Conservation (phyloP, 1,140 invertebrate genomes). For the Drosophila murphyi region DNA sequence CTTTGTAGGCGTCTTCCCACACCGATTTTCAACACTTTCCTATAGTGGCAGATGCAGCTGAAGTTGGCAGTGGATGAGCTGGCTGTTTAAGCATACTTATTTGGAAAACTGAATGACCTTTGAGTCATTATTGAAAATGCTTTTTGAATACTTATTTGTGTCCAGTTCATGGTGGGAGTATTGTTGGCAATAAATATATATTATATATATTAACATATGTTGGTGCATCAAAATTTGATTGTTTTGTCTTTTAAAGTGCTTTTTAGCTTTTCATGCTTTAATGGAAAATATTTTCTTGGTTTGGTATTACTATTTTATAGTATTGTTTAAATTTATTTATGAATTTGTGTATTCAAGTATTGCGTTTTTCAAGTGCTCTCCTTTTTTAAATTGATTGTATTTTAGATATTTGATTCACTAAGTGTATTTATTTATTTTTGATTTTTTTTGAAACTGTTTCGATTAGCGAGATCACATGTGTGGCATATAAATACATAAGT, state of each 20-base stretch:
- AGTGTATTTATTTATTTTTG: slow-evolving; percentile 8
- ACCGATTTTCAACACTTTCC: slow-evolving; percentile 42
- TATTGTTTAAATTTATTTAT: background rate
- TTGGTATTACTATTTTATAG: background rate
- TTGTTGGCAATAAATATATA: background rate
- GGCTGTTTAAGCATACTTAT: background rate
- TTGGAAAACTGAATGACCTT: slow-evolving; percentile 1
- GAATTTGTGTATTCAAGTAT: background rate
- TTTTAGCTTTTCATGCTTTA: slow-evolving; percentile 1
- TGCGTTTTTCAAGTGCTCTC: no score
- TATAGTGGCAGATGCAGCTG: background rate
- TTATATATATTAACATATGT: slow-evolving; percentile 7
- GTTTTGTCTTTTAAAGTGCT: slow-evolving; percentile 1
- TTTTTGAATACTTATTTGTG: slow-evolving; percentile 14
- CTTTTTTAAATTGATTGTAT: background rate
- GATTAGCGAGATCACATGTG: slow-evolving; percentile 23
- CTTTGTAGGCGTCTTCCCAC: slow-evolving; percentile 66
- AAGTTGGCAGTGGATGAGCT: slow-evolving; percentile 5
- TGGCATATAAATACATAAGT: slow-evolving; percentile 8
- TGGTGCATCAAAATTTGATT: background rate
- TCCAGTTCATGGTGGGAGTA: slow-evolving; percentile 10
- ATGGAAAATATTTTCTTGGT: no score
- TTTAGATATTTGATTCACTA: background rate
- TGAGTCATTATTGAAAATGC: slow-evolving; percentile 31
- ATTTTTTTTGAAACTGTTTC: slow-evolving; percentile 13